Evolutionary conservation across 2,888 invertebrate species (phyloP).

Genomic region (Sphaerophoria taeniata): DNA sequence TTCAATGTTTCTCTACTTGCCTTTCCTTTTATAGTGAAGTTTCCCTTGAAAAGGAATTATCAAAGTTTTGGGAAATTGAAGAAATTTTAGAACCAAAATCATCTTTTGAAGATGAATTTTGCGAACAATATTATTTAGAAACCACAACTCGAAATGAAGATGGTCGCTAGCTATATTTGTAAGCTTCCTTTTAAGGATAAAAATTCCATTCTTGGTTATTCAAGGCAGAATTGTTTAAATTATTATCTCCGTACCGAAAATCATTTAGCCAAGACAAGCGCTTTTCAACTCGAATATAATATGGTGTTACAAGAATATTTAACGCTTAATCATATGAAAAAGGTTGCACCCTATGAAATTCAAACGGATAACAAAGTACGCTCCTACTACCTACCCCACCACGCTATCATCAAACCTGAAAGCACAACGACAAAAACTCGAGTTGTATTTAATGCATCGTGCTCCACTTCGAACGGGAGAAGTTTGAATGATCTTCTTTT

Average conservation of each 20-base stretch:
- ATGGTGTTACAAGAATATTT: slow-evolving; percentile 34
- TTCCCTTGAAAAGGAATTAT: slow-evolving; percentile 28
- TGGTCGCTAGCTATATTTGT: slow-evolving; percentile 21
- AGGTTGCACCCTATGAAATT: not conserved
- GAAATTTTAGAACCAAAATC: slow-evolving; percentile 1
- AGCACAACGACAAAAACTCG: slow-evolving; percentile 74
- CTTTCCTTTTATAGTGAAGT: slow-evolving; percentile 5
- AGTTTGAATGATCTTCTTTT: slow-evolving; percentile 68
- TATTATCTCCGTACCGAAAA: slow-evolving; percentile 7
- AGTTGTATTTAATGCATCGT: slow-evolving; percentile 76
- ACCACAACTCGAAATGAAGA: not conserved
- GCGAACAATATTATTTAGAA: slow-evolving; percentile 12
- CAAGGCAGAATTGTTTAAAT: not conserved
- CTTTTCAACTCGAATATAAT: slow-evolving; percentile 6
- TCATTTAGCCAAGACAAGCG: not conserved
- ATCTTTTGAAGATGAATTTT: slow-evolving; percentile 20
- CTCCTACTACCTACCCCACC: slow-evolving; percentile 53
- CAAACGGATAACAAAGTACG: not conserved
- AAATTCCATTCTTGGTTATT: too few species aligned
- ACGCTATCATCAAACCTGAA: slow-evolving; percentile 55
- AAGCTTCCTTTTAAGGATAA: slow-evolving; percentile 29
- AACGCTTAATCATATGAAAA: slow-evolving; percentile 13
- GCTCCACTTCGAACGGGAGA: slow-evolving; percentile 54
- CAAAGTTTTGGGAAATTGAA: slow-evolving; percentile 23
- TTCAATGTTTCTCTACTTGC: not conserved